Conservation (phyloP, 2,113 vertebrate genomes). For the Dipodomys ordii region DNA sequence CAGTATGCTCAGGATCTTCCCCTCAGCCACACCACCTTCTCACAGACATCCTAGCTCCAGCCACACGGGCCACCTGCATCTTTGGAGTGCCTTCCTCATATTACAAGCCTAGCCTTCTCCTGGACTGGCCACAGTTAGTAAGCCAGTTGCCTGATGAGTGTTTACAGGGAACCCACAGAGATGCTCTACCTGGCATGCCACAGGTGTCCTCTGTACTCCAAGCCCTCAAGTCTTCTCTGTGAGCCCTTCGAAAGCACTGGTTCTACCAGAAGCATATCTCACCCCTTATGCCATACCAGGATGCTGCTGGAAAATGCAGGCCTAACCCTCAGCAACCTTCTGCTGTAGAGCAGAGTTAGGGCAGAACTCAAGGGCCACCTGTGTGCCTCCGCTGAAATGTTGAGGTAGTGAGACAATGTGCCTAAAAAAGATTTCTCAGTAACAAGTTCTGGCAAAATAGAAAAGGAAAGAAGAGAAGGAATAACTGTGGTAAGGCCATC, state of each 20-base stretch:
- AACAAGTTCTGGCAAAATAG: not conserved
- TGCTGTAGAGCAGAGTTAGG: not conserved
- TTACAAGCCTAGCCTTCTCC: not conserved
- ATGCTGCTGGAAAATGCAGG: not conserved
- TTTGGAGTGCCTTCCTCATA: not conserved
- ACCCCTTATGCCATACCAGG: not conserved
- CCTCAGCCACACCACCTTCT: not conserved
- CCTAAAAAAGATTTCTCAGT: not conserved
- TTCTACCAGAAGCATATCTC: not conserved
- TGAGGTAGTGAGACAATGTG: not conserved
- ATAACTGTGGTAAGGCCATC: rapidly evolving
- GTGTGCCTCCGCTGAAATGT: not conserved
- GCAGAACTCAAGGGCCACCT: not conserved
- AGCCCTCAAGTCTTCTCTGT: not conserved
- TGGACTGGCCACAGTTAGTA: too few relatives aligned
- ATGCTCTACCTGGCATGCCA: not conserved
- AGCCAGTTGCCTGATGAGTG: rapidly evolving
- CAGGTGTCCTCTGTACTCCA: not conserved
- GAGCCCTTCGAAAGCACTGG: not conserved
- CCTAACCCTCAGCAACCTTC: not conserved
- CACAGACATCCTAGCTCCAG: not conserved
- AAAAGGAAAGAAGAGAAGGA: not conserved
- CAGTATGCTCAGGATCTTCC: not conserved
- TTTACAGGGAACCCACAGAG: not conserved
- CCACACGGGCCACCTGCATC: not conserved